Evolutionary conservation across 2,797 vertebrate species (phyloP), one percentile per base, ranked within the genome.

Genomic region (Phalanger gymnotis): DNA sequence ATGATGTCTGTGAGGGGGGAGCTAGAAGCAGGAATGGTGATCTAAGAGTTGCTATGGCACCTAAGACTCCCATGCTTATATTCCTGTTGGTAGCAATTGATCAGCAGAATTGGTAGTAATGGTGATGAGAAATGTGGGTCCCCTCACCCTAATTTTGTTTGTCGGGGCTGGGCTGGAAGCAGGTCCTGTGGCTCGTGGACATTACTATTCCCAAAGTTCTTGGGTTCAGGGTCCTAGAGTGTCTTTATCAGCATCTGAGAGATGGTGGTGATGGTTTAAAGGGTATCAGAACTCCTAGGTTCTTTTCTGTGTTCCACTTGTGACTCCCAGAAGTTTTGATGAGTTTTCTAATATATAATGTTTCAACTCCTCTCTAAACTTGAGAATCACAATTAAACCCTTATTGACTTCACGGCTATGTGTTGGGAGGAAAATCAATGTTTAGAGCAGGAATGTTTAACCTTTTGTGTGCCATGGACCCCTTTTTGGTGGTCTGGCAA

Each of bases 291-390:
- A 61, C 58, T 61, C 58, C 31, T 61, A 13, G 31, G 31, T 34
- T 61, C 73, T 96, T 54, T 13, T 90, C 54, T 40, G 53, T 90
- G 94, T 53, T 91, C 90, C 54, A 91, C 19, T 66, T 90, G 34
- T 96, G 96, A 96, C 53, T 96, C 96, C 90, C 0, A 3, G 27
- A 51, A 25, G 16, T 34, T 56, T 53, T 91, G 40, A 93, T 90
- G 90, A 56, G 51, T 25, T 4, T 0, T 13, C 7, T 5, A 0
- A 22, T 61, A 61, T 61, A 34, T 66, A n/a, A n/a, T n/a, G 34
- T 66, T 61, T 34, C 31, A 66, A n/a, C 34, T 34, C 90, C 81
- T 56, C 94, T 92, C 92, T 95, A 11, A 52, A 90, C 47, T 11
- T 52, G 3, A 30, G 81, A 73, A 91, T 91, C 54, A 92, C 92